phyloP scores from a whole-genome alignment of 2,888 invertebrate genomes.

The Apodemia hepburni region DNA sequence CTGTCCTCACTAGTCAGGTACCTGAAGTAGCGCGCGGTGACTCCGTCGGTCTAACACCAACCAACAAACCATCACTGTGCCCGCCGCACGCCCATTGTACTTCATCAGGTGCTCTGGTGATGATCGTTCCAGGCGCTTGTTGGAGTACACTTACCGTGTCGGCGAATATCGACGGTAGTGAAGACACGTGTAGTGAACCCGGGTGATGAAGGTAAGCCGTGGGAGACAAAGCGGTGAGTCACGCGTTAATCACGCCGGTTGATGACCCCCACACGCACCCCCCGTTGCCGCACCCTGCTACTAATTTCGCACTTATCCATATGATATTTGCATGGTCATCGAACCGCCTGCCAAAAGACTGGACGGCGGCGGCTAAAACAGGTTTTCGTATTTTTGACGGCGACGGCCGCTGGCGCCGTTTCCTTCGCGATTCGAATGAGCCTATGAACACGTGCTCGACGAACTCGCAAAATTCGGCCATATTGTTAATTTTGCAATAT shows the following conservation, averaged over 20 bases:
- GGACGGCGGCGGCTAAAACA: constrained; percentile 71
- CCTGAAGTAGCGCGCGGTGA: constrained; percentile 99
- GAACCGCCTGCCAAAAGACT: constrained; percentile 66
- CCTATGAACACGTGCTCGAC: constrained; percentile 35
- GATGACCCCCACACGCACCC: constrained; percentile 57
- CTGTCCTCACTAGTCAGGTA: constrained; percentile 95
- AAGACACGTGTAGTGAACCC: constrained; percentile 35
- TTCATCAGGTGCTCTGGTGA: constrained; percentile 99
- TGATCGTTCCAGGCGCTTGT: constrained; percentile 96
- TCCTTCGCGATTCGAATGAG: constrained; percentile 50
- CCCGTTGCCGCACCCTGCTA: constrained; percentile 57
- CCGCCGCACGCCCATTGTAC: constrained; percentile 98
- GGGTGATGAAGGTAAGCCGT: constrained; percentile 41
- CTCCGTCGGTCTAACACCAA: constrained; percentile 52
- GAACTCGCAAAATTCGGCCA: constrained; percentile 31
- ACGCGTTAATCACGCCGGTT: constrained; percentile 57
- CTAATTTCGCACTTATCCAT: constrained; percentile 50
- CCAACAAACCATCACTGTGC: constrained; percentile 38
- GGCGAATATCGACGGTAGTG: constrained; percentile 70
- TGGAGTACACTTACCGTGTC: constrained; percentile 98
- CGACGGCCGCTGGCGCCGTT: constrained; percentile 49
- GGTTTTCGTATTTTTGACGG: constrained; percentile 68
- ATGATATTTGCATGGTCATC: constrained; percentile 68
- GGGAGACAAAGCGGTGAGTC: constrained; percentile 69
- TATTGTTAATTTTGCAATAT: constrained; percentile 22